phyloP scores from a whole-genome alignment of 2,888 invertebrate species.

The Odontocolon sp. region DNA sequence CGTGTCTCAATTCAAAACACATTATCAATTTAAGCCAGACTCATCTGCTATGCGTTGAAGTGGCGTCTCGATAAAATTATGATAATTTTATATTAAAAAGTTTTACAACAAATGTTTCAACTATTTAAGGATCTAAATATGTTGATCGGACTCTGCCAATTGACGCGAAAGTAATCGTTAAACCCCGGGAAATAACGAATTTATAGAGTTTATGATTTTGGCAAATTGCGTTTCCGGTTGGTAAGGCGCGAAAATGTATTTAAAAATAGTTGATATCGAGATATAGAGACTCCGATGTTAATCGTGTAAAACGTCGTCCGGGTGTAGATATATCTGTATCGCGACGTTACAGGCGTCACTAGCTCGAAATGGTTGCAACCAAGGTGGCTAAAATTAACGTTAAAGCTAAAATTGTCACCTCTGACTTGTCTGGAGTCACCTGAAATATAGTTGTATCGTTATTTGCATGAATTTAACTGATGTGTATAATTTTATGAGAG shows the following conservation, averaged over 20 bases:
- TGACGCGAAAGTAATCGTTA: background rate
- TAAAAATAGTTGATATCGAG: conserved; percentile 47
- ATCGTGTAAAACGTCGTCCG: conserved; percentile 28
- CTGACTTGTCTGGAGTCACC: conserved; percentile 32
- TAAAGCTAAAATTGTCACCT: conserved; percentile 38
- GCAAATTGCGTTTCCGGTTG: conserved; percentile 24
- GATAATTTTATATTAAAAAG: background rate
- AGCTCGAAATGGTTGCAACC: conserved; percentile 48
- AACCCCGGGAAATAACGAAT: background rate
- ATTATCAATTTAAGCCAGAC: conserved; percentile 10
- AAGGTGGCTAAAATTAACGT: conserved; percentile 53
- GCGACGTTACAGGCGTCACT: conserved; percentile 17
- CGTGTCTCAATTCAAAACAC: background rate
- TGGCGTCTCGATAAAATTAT: background rate
- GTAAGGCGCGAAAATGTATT: background rate
- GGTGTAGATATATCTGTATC: conserved; percentile 16
- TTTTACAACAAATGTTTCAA: background rate
- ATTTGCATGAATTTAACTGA: background rate
- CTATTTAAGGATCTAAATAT: background rate
- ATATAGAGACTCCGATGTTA: conserved; percentile 12
- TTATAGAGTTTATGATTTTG: conserved; percentile 25
- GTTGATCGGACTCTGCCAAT: no score
- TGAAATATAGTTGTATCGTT: conserved; percentile 5
- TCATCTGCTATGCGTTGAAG: background rate
- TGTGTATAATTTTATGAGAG: background rate